Evolutionary conservation across 37 sponge, comb jelly and placozoan genomes (phyloP), one percentile per base, ranked within the genome.

Genomic region (Mnemiopsis leidyi): DNA sequence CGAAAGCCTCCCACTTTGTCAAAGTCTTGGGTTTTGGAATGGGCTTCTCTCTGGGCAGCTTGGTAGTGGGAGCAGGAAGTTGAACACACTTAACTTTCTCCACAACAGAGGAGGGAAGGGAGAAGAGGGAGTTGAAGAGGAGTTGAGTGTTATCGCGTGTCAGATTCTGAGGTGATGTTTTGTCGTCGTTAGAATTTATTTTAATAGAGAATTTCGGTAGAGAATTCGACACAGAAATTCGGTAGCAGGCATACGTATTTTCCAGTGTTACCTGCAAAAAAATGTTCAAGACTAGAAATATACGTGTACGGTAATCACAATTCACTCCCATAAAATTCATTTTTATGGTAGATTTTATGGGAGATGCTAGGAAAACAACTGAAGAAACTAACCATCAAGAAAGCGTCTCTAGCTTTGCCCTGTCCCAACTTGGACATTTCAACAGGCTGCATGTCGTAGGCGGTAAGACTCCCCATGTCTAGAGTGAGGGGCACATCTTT

Each of bases 41-140:
- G 79, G 79, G 79, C 32, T 77, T 77, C 79, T 77, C 79, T 32
- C 79, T 33, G 35, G 79, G 79, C 1, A 77, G 32, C 33, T 32
- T 31, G 35, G 79, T 77, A 16, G 79, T 77, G 36, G 79, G 79
- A 32, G 79, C 79, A 32, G 79, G 79, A 34, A 77, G 36, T 0
- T 77, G 26, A 3, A 77, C 79, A 77, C 79, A 77, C 18, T 31
- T 32, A 28, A 13, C 32, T 32, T 32, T 77, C 32, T 77, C 79
- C 33, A 77, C 79, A 1, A 36, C 33, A 1, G 32, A 26, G 32
- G 79, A 34, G 79, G 79, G 79, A 1, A 77, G 79, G 79, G 79
- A 77, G 79, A 77, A 77, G 79, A 77, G 32, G 20, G 36, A 77
- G 79, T 77, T 77, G 79, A 77, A 77, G 79, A 77, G 79, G 36